These are phyloP conservation scores for Laothoe populi DNA, from an alignment of 2,888 invertebrate genomes.

Conservation along the genomic window DNA sequence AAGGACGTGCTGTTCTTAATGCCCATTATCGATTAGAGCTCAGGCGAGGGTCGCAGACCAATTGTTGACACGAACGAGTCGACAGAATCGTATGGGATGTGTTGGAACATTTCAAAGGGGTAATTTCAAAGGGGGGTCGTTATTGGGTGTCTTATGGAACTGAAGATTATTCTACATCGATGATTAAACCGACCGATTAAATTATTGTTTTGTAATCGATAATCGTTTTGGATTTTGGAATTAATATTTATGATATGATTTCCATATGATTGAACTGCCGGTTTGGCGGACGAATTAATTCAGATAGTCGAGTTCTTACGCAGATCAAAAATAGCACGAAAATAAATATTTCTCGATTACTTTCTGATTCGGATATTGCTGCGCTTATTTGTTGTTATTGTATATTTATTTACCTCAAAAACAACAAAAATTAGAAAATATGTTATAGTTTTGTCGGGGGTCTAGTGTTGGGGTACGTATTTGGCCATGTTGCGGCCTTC, in stretches of 20 bases:
- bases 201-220: neutral
- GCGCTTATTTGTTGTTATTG: too few species aligned
- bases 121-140: too few species aligned
- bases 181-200: neutral
- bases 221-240: neutral
- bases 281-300: neutral
- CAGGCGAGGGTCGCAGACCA: constrained; percentile 12
- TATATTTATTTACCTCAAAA: too few species aligned
- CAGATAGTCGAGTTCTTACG: neutral
- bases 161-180: constrained; percentile 4
- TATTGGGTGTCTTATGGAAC: neutral
- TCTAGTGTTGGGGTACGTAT: too few species aligned
- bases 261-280: neutral
- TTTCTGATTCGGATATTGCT: too few species aligned
- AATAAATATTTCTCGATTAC: too few species aligned
- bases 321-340: neutral
- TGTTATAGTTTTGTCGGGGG: too few species aligned
- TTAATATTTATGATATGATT: neutral
- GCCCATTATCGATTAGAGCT: constrained; percentile 4
- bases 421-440: too few species aligned
- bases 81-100: constrained; percentile 5
- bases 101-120: neutral
- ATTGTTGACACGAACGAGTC: constrained; percentile 15
- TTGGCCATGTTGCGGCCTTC: too few species aligned
- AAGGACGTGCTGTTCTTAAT: constrained; percentile 3